These are phyloP conservation scores for Phenacoccus solenopsis DNA, from an alignment of 1,140 invertebrate species.

Conservation along the genomic window DNA sequence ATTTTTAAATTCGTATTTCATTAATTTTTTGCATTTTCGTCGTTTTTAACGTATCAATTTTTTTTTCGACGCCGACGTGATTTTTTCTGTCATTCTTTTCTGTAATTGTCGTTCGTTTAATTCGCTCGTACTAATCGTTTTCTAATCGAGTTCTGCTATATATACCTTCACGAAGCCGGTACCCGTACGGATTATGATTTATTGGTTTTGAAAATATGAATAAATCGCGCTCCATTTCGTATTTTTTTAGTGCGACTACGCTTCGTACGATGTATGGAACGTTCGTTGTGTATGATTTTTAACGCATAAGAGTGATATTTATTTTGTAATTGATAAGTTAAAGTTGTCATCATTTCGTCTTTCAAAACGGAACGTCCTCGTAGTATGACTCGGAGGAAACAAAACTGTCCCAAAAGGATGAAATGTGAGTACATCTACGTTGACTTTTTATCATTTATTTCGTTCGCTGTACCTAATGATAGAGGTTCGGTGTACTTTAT, in stretches of 20 bases:
- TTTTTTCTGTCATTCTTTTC: background rate
- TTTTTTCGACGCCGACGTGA: background rate
- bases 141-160: no score
- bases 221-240: no score
- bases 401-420: slow-evolving; percentile 29
- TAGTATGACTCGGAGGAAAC: slow-evolving; percentile 27
- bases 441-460: no score
- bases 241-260: no score
- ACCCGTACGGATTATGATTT: no score
- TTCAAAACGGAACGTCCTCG: slow-evolving; percentile 11
- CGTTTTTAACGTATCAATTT: background rate
- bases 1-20: background rate
- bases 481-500: no score
- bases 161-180: no score
- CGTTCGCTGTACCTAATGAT: no score
- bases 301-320: background rate
- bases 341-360: slow-evolving; percentile 16
- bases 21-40: background rate
- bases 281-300: background rate
- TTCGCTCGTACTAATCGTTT: no score
- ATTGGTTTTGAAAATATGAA: no score
- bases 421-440: slow-evolving; percentile 26
- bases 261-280: no score
- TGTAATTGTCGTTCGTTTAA: no score
- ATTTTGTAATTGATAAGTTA: background rate